A percentile compares a stretch with the other conserved stretches of the same genome.
Evolutionary conservation across 2,888 invertebrate genomes (phyloP).

Genomic region (Pammene fasciana): DNA sequence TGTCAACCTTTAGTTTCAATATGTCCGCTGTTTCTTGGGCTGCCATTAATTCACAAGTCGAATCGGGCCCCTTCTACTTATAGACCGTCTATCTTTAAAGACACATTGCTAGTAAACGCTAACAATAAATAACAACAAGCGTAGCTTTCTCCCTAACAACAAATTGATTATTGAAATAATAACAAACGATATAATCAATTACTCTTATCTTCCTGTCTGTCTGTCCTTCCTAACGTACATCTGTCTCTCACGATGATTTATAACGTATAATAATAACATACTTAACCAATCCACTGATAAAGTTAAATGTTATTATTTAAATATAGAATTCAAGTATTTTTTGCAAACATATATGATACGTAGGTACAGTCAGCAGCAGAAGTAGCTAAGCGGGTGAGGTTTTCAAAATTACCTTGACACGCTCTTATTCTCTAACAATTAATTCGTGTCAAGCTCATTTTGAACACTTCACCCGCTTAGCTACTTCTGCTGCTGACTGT

Average conservation of each 20-base stretch:
- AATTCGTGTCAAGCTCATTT: no score
- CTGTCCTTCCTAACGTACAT: slow-evolving; percentile 49
- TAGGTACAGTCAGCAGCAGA: no score
- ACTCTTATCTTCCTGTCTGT: slow-evolving; percentile 48
- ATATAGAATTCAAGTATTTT: slow-evolving; percentile 9
- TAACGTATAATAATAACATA: slow-evolving; percentile 46
- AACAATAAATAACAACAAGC: slow-evolving; percentile 7
- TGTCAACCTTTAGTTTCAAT: no score
- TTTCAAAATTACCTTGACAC: no score
- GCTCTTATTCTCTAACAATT: no score
- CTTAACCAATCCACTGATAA: slow-evolving; percentile 31
- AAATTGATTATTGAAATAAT: slow-evolving; percentile 51
- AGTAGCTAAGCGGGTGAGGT: no score
- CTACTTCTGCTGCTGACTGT: no score
- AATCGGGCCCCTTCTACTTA: not conserved
- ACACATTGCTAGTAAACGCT: not conserved
- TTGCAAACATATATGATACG: not conserved
- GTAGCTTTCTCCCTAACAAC: slow-evolving; percentile 27
- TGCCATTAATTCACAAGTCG: not conserved
- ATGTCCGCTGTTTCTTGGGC: not conserved
- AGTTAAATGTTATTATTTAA: slow-evolving; percentile 31
- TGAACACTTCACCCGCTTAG: no score
- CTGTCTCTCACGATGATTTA: slow-evolving; percentile 50
- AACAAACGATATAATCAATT: slow-evolving; percentile 52
- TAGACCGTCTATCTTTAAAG: not conserved